A percentile compares a stretch with the other conserved stretches of the same genome.
These are phyloP conservation scores for Dryobotodes eremita DNA, from an alignment of 2,888 invertebrate species.

Conservation along the genomic window DNA sequence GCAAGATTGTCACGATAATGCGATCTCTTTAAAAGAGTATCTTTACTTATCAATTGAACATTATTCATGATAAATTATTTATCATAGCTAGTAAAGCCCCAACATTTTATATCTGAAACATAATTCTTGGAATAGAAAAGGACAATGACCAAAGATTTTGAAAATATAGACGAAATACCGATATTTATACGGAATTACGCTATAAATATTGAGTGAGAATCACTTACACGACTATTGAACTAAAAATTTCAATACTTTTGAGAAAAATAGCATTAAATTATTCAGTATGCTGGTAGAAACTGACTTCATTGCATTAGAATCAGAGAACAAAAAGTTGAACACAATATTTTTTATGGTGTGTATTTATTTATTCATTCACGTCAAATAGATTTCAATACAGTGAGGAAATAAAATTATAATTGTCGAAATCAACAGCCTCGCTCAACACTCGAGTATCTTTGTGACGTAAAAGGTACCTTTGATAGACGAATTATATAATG, in stretches of 20 bases:
- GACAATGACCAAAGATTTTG: constrained; percentile 37
- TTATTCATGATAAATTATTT: constrained; percentile 3
- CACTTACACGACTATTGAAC: constrained; percentile 61
- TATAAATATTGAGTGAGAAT: constrained; percentile 61
- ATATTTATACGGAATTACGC: constrained; percentile 37
- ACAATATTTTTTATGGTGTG: constrained; percentile 28
- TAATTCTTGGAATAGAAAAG: constrained; percentile 20
- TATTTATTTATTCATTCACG: constrained; percentile 27
- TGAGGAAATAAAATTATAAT: constrained; percentile 13
- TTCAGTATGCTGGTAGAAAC: constrained; percentile 46
- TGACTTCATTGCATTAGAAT: constrained; percentile 46
- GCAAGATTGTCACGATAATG: not conserved
- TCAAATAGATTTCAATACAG: constrained; percentile 16
- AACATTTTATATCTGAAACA: constrained; percentile 3
- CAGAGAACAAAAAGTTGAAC: constrained; percentile 30
- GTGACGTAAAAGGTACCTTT: not conserved
- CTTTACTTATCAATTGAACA: not conserved
- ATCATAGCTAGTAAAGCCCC: not conserved
- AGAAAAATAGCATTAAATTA: constrained; percentile 56
- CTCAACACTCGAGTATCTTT: not conserved
- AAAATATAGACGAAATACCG: constrained; percentile 31
- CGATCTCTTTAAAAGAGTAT: not conserved
- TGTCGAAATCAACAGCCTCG: constrained; percentile 8
- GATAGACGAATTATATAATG: constrained; percentile 9
- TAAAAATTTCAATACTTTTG: constrained; percentile 50